Evolutionary conservation across 2,113 vertebrate species (phyloP).

Genomic region (Pantherophis guttatus): DNA sequence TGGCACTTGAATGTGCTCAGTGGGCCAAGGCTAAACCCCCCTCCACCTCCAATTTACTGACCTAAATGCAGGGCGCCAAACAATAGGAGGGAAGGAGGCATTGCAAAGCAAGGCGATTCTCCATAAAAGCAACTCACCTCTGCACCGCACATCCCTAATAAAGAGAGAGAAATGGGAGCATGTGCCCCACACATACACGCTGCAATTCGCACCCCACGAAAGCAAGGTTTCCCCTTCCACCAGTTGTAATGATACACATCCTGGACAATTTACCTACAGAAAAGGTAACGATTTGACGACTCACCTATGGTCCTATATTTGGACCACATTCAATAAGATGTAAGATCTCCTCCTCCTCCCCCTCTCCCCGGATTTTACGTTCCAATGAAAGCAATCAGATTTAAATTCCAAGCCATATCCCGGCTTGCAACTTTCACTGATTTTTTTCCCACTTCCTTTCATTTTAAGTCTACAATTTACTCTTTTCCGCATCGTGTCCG

Average conservation of each 20-base stretch:
- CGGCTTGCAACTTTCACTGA: background rate
- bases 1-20: background rate
- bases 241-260: background rate
- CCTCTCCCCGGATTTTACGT: background rate
- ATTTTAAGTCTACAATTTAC: background rate
- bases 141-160: background rate
- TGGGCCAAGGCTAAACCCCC: background rate
- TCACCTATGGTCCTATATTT: background rate
- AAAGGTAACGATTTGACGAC: background rate
- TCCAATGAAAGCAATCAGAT: background rate
- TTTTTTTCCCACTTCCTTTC: background rate
- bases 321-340: background rate
- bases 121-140: conserved; percentile 40
- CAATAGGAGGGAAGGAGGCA: background rate
- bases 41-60: background rate
- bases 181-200: conserved; percentile 8
- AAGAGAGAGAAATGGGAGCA: background rate
- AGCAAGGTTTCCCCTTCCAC: background rate
- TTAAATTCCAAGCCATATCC: background rate
- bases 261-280: background rate
- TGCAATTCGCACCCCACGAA: background rate
- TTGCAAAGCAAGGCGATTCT: background rate
- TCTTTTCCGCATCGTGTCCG: background rate
- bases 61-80: background rate
- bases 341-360: background rate